Conservation (phyloP, 1,140 invertebrate species). For the Teleogryllus occipitalis region DNA sequence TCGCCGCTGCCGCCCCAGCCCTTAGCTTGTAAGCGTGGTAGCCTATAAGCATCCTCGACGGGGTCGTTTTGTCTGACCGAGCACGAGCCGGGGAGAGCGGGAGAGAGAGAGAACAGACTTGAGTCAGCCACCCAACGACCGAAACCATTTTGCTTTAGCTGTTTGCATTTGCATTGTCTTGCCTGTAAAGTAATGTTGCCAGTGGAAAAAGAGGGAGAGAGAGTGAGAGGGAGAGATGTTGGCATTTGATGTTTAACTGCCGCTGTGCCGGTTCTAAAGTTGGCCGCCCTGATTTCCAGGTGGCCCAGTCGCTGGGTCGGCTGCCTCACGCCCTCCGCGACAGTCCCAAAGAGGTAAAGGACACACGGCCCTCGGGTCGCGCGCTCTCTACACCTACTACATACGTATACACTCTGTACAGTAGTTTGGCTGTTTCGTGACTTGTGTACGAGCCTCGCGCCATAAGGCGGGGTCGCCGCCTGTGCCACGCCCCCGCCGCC, state of each 20-base stretch:
- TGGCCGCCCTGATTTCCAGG: neutral
- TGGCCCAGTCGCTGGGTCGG: slow-evolving; percentile 1
- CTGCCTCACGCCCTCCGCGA: neutral
- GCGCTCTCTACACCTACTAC: neutral
- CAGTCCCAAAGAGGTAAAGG: slow-evolving; percentile 3
- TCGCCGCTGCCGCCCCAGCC: no score
- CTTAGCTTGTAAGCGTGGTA: no score
- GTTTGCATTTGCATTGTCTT: neutral
- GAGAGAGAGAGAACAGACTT: neutral
- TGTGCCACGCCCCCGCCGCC: no score
- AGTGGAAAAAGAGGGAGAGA: neutral
- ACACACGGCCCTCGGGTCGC: neutral
- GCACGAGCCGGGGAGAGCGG: no score
- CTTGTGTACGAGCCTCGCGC: neutral
- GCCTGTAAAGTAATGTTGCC: neutral
- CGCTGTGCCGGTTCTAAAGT: neutral
- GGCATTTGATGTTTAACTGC: neutral
- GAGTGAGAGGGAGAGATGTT: neutral
- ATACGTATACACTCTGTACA: neutral
- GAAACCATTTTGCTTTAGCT: neutral
- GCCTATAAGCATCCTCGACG: no score
- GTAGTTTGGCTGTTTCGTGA: neutral
- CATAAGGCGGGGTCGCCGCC: neutral
- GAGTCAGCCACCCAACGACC: slow-evolving; percentile 2
- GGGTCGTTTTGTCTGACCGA: no score